Percentiles rank a stretch among this genome's conserved stretches.
Conservation (phyloP, 2,888 invertebrate genomes). For the Blomia tropicalis region DNA sequence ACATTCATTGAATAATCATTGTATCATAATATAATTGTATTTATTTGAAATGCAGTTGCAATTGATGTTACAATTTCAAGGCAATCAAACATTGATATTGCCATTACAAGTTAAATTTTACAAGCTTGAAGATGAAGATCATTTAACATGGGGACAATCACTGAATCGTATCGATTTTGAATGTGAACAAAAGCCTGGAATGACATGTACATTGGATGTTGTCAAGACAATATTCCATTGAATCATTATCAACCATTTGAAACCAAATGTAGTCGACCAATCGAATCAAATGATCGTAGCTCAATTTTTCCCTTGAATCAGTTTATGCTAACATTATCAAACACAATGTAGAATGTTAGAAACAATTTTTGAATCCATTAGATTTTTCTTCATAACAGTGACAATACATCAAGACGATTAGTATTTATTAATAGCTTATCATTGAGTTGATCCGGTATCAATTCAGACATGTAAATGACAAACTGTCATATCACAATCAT, state of each 20-base stretch:
- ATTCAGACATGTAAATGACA: too few species aligned
- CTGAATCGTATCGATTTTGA: slow-evolving; percentile 43
- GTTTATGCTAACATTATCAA: too few species aligned
- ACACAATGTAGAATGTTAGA: too few species aligned
- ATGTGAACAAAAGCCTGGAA: slow-evolving; percentile 37
- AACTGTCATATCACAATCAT: too few species aligned
- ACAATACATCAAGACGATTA: too few species aligned
- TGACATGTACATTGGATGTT: slow-evolving; percentile 36
- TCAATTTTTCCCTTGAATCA: too few species aligned
- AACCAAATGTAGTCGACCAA: too few species aligned
- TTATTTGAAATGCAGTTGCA: slow-evolving; percentile 25
- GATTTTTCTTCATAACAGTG: too few species aligned
- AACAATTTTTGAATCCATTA: too few species aligned
- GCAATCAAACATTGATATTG: slow-evolving; percentile 40
- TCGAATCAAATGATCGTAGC: too few species aligned
- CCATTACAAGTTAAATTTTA: slow-evolving; percentile 44
- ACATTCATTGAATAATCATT: not conserved
- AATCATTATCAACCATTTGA: not conserved
- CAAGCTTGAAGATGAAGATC: slow-evolving; percentile 40
- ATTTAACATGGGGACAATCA: slow-evolving; percentile 42
- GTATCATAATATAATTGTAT: not conserved
- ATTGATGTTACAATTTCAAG: slow-evolving; percentile 35
- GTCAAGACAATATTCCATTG: slow-evolving; percentile 15
- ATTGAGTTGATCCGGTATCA: too few species aligned
- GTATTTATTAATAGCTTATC: too few species aligned